Base-by-base conservation (phyloP, 2,888 invertebrate species). In the Phalangium opilio region DNA sequence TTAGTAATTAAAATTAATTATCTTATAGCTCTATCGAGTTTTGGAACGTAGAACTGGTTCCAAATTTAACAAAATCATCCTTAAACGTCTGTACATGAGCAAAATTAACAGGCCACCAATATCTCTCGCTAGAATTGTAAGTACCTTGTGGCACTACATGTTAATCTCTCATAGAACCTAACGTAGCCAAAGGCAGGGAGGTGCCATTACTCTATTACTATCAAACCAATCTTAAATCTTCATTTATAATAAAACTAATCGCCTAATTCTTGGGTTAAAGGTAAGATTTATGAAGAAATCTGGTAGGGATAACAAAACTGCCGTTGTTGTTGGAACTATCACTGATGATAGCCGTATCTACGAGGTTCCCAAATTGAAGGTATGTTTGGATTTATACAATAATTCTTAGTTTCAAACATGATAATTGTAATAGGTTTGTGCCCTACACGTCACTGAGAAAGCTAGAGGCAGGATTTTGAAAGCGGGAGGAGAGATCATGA, bases 71-170 rank as follows among this genome's bases (percentile, higher is more conserved):
- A 78, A 80, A 68, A 89, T 98, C 60, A 75, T 98, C 46, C 69
- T 96, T 66, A 85, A 82, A 67, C 78, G 98, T 62, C 74, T 98
- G 63, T 96, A 91, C 70, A 98, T 98, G 98, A 91, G 93, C 70
- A 85, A 81, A 65, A 91, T 83, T 61, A 82, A 98, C 72, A 75
- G 84, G 54, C 91, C 96, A 49, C 93, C 96, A 55, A 78, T 98
- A 62, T 91, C 95, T 3, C 63, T 98, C 57, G 84, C 91, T 40
- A 79, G 86, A 57, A 70, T 98, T 62, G 78, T 70, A 58, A 62
- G 68, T 56, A 21, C 11, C 15, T 20, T 20, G n/a, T n/a, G n/a
- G n/a, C n/a, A n/a, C n/a, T n/a, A n/a, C n/a, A n/a, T n/a, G n/a
- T n/a, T n/a, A n/a, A n/a, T n/a, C n/a, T n/a, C n/a, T n/a, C n/a